Percentiles rank a stretch among this genome's conserved stretches.
Conservation (phyloP, 2,888 invertebrate species). For the Loripinus fragilis region DNA sequence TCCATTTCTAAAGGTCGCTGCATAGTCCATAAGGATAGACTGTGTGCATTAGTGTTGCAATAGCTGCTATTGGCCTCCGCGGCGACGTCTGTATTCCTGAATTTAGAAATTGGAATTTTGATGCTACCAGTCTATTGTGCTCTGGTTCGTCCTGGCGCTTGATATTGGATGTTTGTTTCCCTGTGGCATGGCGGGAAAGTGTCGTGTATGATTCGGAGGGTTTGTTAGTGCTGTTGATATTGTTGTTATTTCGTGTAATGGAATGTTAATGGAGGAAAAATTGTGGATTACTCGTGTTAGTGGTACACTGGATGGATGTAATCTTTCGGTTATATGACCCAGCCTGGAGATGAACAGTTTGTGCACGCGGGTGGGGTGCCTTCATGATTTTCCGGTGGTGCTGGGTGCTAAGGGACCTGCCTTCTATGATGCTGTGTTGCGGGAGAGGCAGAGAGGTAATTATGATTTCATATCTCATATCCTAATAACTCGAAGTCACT, state of each 20-base stretch:
- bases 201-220: background rate
- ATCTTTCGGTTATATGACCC: constrained; percentile 21
- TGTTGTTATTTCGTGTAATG: background rate
- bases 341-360: constrained; percentile 54
- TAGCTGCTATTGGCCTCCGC: background rate
- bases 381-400: constrained; percentile 60
- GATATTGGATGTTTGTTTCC: background rate
- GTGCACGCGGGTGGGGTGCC: constrained; percentile 46
- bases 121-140: background rate
- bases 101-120: constrained; percentile 1
- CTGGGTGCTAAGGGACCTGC: constrained; percentile 49
- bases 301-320: background rate
- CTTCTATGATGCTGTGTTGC: constrained; percentile 59
- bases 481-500: background rate
- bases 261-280: constrained; percentile 19
- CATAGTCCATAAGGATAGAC: background rate
- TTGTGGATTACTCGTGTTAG: constrained; percentile 16
- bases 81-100: background rate
- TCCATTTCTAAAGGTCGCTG: constrained; percentile 14
- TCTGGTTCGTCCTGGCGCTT: background rate
- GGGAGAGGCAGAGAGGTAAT: constrained; percentile 54
- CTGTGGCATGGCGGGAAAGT: constrained; percentile 8
- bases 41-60: constrained; percentile 9
- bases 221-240: background rate
- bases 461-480: background rate